Conservation (phyloP, 2,888 invertebrate genomes). For the Ormyrus nitidulus region DNA sequence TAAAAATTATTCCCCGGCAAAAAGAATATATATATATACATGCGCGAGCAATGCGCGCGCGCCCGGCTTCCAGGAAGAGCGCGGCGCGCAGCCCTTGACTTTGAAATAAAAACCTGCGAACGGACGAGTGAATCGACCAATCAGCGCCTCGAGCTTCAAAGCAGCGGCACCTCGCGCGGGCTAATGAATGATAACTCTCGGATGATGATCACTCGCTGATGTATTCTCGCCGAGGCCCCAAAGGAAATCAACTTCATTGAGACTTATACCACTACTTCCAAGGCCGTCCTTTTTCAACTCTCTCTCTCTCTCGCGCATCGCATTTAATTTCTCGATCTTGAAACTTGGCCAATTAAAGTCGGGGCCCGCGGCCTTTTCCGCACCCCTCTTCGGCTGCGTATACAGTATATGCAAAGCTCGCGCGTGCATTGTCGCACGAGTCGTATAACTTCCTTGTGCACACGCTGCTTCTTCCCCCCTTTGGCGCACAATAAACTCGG, state of each 20-base stretch:
- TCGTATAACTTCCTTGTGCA: conserved; percentile 16
- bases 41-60: background rate
- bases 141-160: conserved; percentile 34
- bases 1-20: conserved; percentile 29
- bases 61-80: conserved; percentile 1
- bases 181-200: background rate
- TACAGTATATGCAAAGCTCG: background rate
- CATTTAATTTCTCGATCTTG: background rate
- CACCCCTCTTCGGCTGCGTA: background rate
- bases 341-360: background rate
- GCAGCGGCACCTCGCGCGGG: background rate
- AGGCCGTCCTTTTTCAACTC: background rate
- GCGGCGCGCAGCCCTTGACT: conserved; percentile 15
- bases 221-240: background rate
- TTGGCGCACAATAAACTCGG: conserved; percentile 41
- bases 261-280: background rate
- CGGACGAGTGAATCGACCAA: conserved; percentile 30
- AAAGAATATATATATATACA: background rate
- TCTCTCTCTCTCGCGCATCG: background rate
- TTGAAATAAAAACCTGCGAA: conserved; percentile 11
- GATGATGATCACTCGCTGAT: no score
- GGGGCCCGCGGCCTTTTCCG: background rate
- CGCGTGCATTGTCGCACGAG: background rate
- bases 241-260: conserved; percentile 51
- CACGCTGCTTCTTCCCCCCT: background rate